Evolutionary conservation across 92 coral and sea anemone species (phyloP), one percentile per base, ranked within the genome.

Genomic region (Zoanthus solanderi): DNA sequence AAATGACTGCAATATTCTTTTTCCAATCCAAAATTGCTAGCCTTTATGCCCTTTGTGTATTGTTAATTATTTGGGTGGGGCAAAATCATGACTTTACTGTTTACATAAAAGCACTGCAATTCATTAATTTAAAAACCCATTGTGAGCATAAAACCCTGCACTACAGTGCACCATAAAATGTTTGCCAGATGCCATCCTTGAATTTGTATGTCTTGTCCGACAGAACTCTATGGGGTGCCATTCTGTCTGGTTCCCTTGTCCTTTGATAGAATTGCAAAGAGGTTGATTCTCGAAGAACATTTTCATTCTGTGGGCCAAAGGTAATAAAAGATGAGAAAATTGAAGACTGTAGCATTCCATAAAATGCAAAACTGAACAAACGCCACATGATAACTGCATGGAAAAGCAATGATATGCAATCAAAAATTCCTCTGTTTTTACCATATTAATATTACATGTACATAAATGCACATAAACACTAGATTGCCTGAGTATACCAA

Each of bases 101-200:
- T 37, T 37, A 37, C 42, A 37, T 37, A 37, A 4, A 37, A 37
- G 42, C 42, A 37, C 42, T 37, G 42, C 7, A 10, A 54, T 54
- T 2, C 3, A 54, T 15, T 54, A 15, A 54, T 54, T 54, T 54
- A 54, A 9, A 54, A 54, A 54, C 60, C 15, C 60, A 54, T 54
- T 7, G 60, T 54, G 60, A 54, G 60, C 60, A 54, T 54, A 54
- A 54, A 54, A 54, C 60, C 60, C 60, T 54, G 60, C 60, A 54
- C 60, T 54, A 54, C 60, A 54, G 15, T 54, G 60, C 60, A 54
- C 60, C 60, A 60, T 54, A 84, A 84, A 84, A 84, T 73, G 60
- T 10, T 71, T 15, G 46, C 88, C 88, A 84, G 78, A 84, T 84
- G 28, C 30, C 88, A 60, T 82, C 86, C 67, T 84, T 84, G 69